Percentiles rank a stretch among this genome's conserved stretches.
Conservation (phyloP, 2,888 invertebrate genomes). For the Heliconius cydno region DNA sequence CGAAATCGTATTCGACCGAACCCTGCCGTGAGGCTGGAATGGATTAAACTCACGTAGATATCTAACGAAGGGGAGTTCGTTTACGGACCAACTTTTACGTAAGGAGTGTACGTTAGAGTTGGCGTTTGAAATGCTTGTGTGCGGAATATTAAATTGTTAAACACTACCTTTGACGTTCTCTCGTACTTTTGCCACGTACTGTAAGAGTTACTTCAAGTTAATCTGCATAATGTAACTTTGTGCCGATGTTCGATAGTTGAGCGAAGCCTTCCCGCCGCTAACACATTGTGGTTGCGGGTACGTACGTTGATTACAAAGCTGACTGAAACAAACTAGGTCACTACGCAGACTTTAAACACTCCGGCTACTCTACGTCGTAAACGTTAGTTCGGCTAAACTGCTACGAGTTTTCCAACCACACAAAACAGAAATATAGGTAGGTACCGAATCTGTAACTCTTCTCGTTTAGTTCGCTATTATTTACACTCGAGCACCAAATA, state of each 20-base stretch:
- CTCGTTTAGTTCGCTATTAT: slow-evolving; percentile 72
- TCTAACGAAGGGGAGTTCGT: slow-evolving; percentile 81
- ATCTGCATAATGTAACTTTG: slow-evolving; percentile 69
- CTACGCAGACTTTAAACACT: slow-evolving; percentile 60
- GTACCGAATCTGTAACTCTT: slow-evolving; percentile 64
- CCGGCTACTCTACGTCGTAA: slow-evolving; percentile 53
- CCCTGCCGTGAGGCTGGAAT: slow-evolving; percentile 63
- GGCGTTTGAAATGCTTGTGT: slow-evolving; percentile 76
- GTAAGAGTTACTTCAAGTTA: slow-evolving; percentile 75
- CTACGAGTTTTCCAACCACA: slow-evolving; percentile 63
- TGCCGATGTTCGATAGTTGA: slow-evolving; percentile 55
- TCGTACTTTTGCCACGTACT: slow-evolving; percentile 66
- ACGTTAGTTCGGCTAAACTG: slow-evolving; percentile 58
- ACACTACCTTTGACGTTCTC: slow-evolving; percentile 76
- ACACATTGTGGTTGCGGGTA: slow-evolving; percentile 49
- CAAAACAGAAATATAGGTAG: slow-evolving; percentile 56
- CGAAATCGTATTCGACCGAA: slow-evolving; percentile 69
- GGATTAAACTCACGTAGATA: slow-evolving; percentile 83
- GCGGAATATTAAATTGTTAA: slow-evolving; percentile 83
- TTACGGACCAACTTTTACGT: slow-evolving; percentile 79
- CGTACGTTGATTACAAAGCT: slow-evolving; percentile 53
- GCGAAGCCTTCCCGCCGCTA: slow-evolving; percentile 52
- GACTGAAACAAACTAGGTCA: slow-evolving; percentile 55
- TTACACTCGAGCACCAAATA: slow-evolving; percentile 73
- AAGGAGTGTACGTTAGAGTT: slow-evolving; percentile 66